These are phyloP conservation scores for Moxostoma hubbsi DNA, from an alignment of 2,797 vertebrate species.

Conservation along the genomic window DNA sequence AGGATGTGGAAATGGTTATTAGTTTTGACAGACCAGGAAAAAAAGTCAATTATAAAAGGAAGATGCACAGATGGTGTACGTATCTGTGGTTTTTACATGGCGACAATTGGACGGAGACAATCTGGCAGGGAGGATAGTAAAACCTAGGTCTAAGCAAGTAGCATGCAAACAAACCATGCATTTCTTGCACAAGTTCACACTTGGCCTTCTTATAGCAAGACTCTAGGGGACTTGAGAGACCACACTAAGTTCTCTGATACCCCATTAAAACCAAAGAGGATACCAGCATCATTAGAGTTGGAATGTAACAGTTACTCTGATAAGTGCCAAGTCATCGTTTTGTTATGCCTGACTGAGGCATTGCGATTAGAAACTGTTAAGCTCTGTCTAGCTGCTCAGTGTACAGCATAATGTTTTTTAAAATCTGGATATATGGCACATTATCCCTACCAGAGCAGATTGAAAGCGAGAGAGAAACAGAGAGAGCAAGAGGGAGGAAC, in stretches of 20 bases:
- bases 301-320: constrained; percentile 9
- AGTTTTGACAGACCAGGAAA: constrained; percentile 14
- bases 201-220: constrained; percentile 9
- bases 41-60: constrained; percentile 14
- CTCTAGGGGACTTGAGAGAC: neutral
- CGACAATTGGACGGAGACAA: constrained; percentile 11
- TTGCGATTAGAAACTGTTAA: constrained; percentile 57
- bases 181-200: constrained; percentile 5
- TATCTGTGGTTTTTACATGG: constrained; percentile 13
- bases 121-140: constrained; percentile 12
- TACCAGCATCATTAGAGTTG: constrained; percentile 29
- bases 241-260: neutral
- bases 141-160: constrained; percentile 15
- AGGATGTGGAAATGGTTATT: constrained; percentile 15
- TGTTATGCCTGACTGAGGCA: constrained; percentile 50
- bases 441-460: constrained; percentile 39
- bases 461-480: constrained; percentile 9
- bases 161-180: constrained; percentile 28
- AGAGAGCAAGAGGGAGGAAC: constrained; percentile 38
- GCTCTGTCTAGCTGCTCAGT: constrained; percentile 55
- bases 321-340: constrained; percentile 39
- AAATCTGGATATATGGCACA: constrained; percentile 67
- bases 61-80: constrained; percentile 31
- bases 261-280: constrained; percentile 24
- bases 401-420: constrained; percentile 63